Conservation (phyloP, 1,140 invertebrate genomes). For the Lordiphosa clarofinis region DNA sequence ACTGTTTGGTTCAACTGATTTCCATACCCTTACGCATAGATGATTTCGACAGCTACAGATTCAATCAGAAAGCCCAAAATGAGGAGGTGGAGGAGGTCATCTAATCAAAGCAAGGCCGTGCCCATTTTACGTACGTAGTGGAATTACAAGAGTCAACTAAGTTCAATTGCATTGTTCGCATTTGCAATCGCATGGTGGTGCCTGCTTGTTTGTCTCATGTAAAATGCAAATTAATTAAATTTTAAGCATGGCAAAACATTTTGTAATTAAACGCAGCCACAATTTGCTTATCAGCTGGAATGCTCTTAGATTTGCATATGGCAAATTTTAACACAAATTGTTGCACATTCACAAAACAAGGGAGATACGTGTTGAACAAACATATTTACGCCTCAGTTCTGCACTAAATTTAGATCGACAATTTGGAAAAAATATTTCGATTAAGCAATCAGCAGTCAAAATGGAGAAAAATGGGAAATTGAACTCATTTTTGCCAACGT, state of each 20-base stretch:
- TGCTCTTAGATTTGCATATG: background rate
- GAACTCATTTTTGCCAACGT: constrained; percentile 42
- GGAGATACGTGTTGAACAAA: no score
- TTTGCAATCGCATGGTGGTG: background rate
- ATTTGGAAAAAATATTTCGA: constrained; percentile 7
- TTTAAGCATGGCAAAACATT: constrained; percentile 27
- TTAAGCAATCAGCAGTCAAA: background rate
- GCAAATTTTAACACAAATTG: no score
- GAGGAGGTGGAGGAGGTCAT: constrained; percentile 21
- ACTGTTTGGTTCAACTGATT: constrained; percentile 18
- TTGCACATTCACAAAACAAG: no score
- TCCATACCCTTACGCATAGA: constrained; percentile 28
- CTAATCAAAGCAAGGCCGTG: constrained; percentile 5
- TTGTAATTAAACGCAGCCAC: constrained; percentile 35
- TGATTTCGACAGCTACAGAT: constrained; percentile 28
- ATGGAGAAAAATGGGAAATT: constrained; percentile 24
- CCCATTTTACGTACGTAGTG: background rate
- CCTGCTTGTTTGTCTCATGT: constrained; percentile 5
- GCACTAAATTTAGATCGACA: background rate
- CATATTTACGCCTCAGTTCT: no score
- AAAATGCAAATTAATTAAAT: constrained; percentile 56
- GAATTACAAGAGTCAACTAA: constrained; percentile 15
- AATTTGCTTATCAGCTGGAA: constrained; percentile 20
- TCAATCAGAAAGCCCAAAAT: background rate
- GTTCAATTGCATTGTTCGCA: constrained; percentile 24